These are phyloP conservation scores for Montipora cactus DNA, from an alignment of 64 coral and sea anemone genomes.

Conservation along the genomic window DNA sequence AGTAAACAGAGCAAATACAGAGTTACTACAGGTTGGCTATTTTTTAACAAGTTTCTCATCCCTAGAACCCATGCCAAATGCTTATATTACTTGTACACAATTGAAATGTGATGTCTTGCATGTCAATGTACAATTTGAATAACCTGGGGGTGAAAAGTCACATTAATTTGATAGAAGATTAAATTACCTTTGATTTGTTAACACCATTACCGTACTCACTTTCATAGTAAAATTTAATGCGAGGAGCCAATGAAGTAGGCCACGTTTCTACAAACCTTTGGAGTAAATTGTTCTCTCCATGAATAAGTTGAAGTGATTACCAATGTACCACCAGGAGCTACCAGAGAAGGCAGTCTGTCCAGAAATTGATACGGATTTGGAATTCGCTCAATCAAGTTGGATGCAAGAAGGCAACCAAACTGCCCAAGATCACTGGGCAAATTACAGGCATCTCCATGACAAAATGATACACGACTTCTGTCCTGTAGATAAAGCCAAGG, in stretches of 20 bases:
- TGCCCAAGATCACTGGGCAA: slow-evolving; percentile 67
- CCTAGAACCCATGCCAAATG: too few relatives aligned
- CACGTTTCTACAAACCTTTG: slow-evolving; percentile 28
- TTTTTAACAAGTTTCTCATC: too few relatives aligned
- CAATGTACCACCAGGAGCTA: slow-evolving; percentile 65
- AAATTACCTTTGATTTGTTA: too few relatives aligned
- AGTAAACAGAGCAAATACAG: neutral
- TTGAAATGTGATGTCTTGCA: too few relatives aligned
- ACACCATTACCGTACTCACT: too few relatives aligned
- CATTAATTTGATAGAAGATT: too few relatives aligned
- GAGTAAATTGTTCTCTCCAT: slow-evolving; percentile 70
- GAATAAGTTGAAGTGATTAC: slow-evolving; percentile 63
- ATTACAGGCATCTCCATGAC: slow-evolving; percentile 68
- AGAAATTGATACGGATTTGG: slow-evolving; percentile 67
- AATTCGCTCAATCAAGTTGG: slow-evolving; percentile 69
- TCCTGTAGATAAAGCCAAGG: slow-evolving; percentile 43
- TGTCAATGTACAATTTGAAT: too few relatives aligned
- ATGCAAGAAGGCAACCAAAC: slow-evolving; percentile 73
- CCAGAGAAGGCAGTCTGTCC: slow-evolving; percentile 58
- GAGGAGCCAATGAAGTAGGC: too few relatives aligned
- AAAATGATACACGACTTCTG: slow-evolving; percentile 42
- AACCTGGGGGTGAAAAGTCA: too few relatives aligned
- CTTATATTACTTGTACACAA: too few relatives aligned
- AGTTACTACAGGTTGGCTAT: neutral
- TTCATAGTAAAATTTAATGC: too few relatives aligned